These are phyloP conservation scores for Drosophila silvestris DNA, from an alignment of 2,888 invertebrate genomes.

Conservation along the genomic window DNA sequence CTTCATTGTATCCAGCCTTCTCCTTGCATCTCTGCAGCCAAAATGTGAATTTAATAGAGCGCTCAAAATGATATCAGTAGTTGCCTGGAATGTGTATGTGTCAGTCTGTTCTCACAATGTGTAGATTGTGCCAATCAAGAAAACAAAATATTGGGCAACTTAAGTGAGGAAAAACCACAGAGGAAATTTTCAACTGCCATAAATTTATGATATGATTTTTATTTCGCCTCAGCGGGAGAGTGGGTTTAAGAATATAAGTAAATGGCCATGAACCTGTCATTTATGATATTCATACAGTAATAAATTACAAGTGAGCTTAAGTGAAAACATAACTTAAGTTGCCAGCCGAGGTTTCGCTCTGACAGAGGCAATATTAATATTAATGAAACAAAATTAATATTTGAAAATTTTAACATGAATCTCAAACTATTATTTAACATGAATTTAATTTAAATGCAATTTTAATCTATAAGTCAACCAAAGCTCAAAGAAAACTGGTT, in stretches of 20 bases:
- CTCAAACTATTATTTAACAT: background rate
- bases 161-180: background rate
- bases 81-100: background rate
- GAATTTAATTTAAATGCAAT: background rate
- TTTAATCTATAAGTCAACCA: background rate
- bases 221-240: background rate
- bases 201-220: conserved; percentile 12
- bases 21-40: background rate
- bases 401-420: too few species aligned
- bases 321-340: background rate
- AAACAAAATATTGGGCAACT: background rate
- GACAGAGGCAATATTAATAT: background rate
- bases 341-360: background rate
- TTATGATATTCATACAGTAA: background rate
- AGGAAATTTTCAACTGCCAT: conserved; percentile 7
- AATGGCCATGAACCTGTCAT: conserved; percentile 7
- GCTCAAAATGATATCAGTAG: conserved; percentile 25
- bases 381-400: background rate
- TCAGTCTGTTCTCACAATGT: background rate
- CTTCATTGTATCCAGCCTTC: background rate
- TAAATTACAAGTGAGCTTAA: background rate
- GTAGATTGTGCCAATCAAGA: conserved; percentile 9
- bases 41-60: conserved; percentile 43
- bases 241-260: background rate
- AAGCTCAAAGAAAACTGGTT: background rate